Evolutionary conservation across 2,797 vertebrate genomes (phyloP).

Genomic region (Protosalanx chinensis): DNA sequence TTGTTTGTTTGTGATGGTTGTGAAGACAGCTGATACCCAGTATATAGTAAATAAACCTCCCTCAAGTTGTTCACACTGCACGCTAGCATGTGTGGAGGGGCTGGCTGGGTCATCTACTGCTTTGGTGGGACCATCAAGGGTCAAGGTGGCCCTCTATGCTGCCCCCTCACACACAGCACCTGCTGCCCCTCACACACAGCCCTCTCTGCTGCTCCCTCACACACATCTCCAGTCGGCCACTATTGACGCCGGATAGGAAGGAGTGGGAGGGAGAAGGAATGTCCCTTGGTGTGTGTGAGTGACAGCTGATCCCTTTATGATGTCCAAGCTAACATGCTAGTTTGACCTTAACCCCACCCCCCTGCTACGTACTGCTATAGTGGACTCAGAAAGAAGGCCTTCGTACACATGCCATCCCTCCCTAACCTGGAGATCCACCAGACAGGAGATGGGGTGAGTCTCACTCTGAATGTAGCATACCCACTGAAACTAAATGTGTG

Average conservation of each 20-base stretch:
- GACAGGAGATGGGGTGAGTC: conserved; percentile 86
- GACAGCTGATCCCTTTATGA: not conserved
- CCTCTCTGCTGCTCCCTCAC: not conserved
- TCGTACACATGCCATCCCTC: conserved; percentile 95
- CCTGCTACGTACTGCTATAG: conserved; percentile 94
- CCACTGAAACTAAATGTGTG: not conserved
- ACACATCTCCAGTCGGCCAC: not conserved
- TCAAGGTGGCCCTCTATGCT: not conserved
- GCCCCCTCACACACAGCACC: not conserved
- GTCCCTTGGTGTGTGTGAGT: not conserved
- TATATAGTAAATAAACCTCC: conserved; percentile 32
- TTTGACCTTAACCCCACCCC: conserved; percentile 84
- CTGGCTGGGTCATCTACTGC: not conserved
- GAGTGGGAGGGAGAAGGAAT: not conserved
- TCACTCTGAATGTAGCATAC: conserved; percentile 4
- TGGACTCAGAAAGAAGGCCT: conserved; percentile 95
- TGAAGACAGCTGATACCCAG: conserved; percentile 44
- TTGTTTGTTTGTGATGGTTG: conserved; percentile 53
- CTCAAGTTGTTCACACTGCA: not conserved
- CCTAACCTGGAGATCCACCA: conserved; percentile 93
- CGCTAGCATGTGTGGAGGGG: not conserved
- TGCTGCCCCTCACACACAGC: conserved; percentile 8
- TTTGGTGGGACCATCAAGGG: too few relatives aligned
- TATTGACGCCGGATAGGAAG: not conserved
- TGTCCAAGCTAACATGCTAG: conserved; percentile 8